These are phyloP conservation scores for Drosophila quinaria DNA, from an alignment of 2,888 invertebrate species.

Conservation along the genomic window DNA sequence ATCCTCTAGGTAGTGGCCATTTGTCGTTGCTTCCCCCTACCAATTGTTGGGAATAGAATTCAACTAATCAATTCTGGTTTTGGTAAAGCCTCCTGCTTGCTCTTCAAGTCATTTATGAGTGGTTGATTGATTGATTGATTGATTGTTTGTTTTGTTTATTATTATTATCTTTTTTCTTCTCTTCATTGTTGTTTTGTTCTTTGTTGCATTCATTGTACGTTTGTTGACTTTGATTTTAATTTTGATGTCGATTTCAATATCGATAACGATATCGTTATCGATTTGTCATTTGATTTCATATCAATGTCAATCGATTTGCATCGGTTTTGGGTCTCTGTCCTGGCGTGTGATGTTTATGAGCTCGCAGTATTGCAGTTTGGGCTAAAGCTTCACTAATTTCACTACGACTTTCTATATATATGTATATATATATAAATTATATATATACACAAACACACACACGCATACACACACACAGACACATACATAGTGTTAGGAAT, in stretches of 20 bases:
- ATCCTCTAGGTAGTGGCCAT: conserved; percentile 86
- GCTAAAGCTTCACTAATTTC: conserved; percentile 86
- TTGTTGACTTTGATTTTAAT: conserved; percentile 47
- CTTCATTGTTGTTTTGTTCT: conserved; percentile 19
- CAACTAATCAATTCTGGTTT: conserved; percentile 86
- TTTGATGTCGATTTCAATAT: conserved; percentile 35
- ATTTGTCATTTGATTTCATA: conserved; percentile 39
- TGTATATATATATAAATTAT: conserved; percentile 16
- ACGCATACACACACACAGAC: background rate
- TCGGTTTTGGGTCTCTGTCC: conserved; percentile 64
- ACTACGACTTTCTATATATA: conserved; percentile 85
- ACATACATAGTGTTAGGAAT: conserved; percentile 26
- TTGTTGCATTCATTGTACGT: conserved; percentile 7
- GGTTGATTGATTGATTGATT: conserved; percentile 29
- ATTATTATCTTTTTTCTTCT: background rate
- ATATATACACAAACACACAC: conserved; percentile 29
- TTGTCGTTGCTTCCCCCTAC: conserved; percentile 86
- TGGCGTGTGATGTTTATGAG: conserved; percentile 80
- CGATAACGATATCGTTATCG: conserved; percentile 30
- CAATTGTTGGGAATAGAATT: conserved; percentile 86
- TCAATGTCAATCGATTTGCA: conserved; percentile 52
- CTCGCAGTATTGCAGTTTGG: conserved; percentile 83
- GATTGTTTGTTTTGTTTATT: conserved; percentile 20
- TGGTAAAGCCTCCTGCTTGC: conserved; percentile 77
- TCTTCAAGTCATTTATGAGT: conserved; percentile 56